Evolutionary conservation across 2,797 vertebrate species (phyloP), one percentile per base, ranked within the genome.

Genomic region (Threskiornis aethiopicus): DNA sequence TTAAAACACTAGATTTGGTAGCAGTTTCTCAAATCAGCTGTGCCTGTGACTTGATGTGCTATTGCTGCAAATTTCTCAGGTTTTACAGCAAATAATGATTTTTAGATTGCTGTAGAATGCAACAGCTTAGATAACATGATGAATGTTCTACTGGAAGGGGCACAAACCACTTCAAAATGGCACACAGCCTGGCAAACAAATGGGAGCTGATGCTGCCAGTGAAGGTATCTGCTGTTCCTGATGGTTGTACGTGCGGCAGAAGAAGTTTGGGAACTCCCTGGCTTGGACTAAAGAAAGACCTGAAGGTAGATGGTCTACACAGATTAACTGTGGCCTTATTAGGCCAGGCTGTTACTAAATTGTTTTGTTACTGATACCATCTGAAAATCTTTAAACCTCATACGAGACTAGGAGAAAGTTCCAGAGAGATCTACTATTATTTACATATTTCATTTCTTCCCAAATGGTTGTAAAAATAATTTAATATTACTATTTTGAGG

Each of bases 251-350:
- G 15, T 1, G 3, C 0, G 0, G 71, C 44, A 92, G 71, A 77
- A 84, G 35, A 83, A 20, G 16, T 20, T 25, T 81, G 84, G 91
- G 92, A 95, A 86, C 47, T 95, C 87, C 59, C 76, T 96, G 72
- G 61, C 76, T 91, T 90, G 52, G 55, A 88, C 75, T 75, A 88
- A 92, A 78, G 77, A 52, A 77, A 35, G 69, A 37, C 65, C 78
- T 87, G 61, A 39, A 87, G 84, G 88, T 10, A 93, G 78, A 89
- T 72, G 39, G 42, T 92, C 52, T 65, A 10, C 31, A 33, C 39
- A 90, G 80, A 82, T 93, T 69, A 84, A 52, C 16, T 52, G 57
- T 39, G 29, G n/a, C 81, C 44, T 84, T 65, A 58, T 79, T 52
- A 85, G 52, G 22, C 84, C 76, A 70, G 37, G 44, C 57, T 83